Evolutionary conservation across 64 coral and sea anemone species (phyloP).

Genomic region (Montipora sp.): DNA sequence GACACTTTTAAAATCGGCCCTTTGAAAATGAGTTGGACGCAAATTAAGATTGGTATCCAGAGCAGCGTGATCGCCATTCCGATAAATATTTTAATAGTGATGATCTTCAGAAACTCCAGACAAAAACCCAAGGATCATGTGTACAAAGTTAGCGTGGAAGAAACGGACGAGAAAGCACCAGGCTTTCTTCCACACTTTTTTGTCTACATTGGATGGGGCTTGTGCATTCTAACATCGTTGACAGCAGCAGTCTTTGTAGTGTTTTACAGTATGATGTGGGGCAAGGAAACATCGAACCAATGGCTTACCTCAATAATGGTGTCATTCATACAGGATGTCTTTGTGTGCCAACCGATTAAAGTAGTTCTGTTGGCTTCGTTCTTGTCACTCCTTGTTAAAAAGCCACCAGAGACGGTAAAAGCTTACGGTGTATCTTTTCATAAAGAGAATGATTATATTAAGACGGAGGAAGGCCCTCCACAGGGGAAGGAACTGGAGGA

Average conservation of each 20-base stretch:
- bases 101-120: constrained; percentile 87
- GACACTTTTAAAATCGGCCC: constrained; percentile 80
- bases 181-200: constrained; percentile 75
- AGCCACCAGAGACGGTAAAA: constrained; percentile 38
- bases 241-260: constrained; percentile 71
- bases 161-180: constrained; percentile 1
- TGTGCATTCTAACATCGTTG: constrained; percentile 55
- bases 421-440: constrained; percentile 33
- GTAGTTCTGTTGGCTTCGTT: constrained; percentile 66
- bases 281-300: constrained; percentile 73
- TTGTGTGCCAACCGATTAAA: constrained; percentile 82
- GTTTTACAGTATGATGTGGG: constrained; percentile 91
- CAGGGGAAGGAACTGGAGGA: constrained; percentile 53
- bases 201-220: constrained; percentile 70
- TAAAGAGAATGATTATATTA: background rate
- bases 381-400: constrained; percentile 65
- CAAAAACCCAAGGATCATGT: background rate
- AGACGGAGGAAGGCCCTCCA: background rate
- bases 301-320: constrained; percentile 87
- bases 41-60: constrained; percentile 95
- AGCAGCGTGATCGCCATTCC: constrained; percentile 85
- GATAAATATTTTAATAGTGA: constrained; percentile 75
- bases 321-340: constrained; percentile 76
- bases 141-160: background rate
- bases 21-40: constrained; percentile 83